phyloP scores from a whole-genome alignment of 2,113 vertebrate species.

The Eptatretus burgeri region DNA sequence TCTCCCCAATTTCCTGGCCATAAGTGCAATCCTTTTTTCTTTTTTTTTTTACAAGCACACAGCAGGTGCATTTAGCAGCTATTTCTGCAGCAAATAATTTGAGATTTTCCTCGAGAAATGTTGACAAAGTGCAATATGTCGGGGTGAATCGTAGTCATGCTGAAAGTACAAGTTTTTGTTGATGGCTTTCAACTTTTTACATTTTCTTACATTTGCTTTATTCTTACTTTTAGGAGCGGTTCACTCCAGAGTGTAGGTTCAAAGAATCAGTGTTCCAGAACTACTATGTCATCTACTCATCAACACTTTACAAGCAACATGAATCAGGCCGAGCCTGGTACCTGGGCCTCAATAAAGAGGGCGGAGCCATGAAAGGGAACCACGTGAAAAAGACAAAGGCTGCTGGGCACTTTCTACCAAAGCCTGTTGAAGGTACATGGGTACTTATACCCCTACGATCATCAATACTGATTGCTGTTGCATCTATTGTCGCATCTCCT shows the following conservation, averaged over 20 bases:
- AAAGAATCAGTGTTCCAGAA: constrained; percentile 99
- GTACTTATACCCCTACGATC: no score
- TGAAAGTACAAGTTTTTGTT: no score
- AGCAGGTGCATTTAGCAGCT: no score
- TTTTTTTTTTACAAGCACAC: no score
- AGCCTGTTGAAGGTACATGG: constrained; percentile 73
- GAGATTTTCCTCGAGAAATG: no score
- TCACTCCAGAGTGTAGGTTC: constrained; percentile 94
- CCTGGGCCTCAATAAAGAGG: constrained; percentile 94
- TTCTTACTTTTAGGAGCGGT: constrained; percentile 47
- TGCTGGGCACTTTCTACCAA: constrained; percentile 90
- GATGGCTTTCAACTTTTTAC: background rate
- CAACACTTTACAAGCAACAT: constrained; percentile 95
- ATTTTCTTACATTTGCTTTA: constrained; percentile 6
- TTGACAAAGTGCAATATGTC: no score
- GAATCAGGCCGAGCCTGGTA: constrained; percentile 94
- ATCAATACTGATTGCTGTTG: no score
- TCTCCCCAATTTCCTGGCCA: no score
- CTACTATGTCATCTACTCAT: constrained; percentile 97
- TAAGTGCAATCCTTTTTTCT: no score
- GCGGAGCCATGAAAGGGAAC: constrained; percentile 99
- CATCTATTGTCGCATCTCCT: no score
- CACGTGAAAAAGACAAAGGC: constrained; percentile 98
- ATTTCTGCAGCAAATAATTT: no score
- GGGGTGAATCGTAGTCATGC: no score